These are phyloP conservation scores for Brachypteracias leptosomus DNA, from an alignment of 2,113 vertebrate species.

Conservation along the genomic window DNA sequence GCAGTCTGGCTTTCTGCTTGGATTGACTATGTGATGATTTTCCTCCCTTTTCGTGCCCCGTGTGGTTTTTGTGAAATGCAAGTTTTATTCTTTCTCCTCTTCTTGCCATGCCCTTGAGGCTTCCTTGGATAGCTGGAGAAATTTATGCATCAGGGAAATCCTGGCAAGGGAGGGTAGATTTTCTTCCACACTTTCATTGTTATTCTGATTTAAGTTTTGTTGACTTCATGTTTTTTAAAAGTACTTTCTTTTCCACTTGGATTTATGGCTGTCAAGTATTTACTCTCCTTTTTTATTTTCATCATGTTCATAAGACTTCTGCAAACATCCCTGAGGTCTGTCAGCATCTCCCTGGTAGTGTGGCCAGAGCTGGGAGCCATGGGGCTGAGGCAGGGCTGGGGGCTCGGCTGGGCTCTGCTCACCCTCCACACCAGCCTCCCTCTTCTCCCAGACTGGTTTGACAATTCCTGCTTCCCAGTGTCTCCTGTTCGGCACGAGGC, in stretches of 20 bases:
- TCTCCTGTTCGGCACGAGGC: neutral
- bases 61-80: neutral
- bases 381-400: neutral
- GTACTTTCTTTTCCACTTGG: conserved; percentile 13
- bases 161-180: conserved; percentile 30
- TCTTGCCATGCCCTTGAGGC: conserved; percentile 39
- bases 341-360: neutral
- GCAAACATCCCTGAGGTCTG: neutral
- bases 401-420: neutral
- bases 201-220: conserved; percentile 29
- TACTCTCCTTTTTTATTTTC: neutral
- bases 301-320: conserved; percentile 6
- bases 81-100: neutral
- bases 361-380: neutral
- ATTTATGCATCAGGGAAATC: neutral
- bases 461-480: neutral
- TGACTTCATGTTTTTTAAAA: neutral
- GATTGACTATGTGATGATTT: fast-evolving
- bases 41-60: neutral
- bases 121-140: neutral
- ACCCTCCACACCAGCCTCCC: too few species aligned
- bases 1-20: neutral
- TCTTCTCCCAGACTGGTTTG: neutral
- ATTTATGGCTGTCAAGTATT: conserved; percentile 38
- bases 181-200: conserved; percentile 6